Evolutionary conservation across 2,888 invertebrate species (phyloP).

Genomic region (Xanthia togata): DNA sequence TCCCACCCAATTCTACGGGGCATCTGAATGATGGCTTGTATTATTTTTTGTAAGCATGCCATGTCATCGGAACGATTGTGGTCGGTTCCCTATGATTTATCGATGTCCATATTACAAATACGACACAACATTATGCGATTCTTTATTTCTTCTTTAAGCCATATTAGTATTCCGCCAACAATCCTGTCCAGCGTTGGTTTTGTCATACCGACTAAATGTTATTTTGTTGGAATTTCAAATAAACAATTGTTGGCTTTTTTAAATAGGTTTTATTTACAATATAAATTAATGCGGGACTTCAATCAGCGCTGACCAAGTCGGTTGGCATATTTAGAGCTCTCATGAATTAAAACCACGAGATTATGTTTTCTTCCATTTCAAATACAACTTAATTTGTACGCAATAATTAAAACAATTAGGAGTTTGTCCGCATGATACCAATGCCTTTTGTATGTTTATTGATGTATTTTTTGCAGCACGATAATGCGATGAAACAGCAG

Average conservation of each 20-base stretch:
- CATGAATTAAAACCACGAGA: constrained; percentile 85
- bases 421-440: constrained; percentile 61
- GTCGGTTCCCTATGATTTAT: constrained; percentile 90
- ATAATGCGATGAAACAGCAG: constrained; percentile 14
- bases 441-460: constrained; percentile 63
- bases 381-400: constrained; percentile 87
- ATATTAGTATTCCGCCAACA: constrained; percentile 90
- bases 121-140: constrained; percentile 89
- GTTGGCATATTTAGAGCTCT: constrained; percentile 82
- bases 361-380: constrained; percentile 79
- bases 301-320: constrained; percentile 81
- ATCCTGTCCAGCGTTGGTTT: constrained; percentile 88
- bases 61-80: constrained; percentile 90
- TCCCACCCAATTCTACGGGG: constrained; percentile 88
- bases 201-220: constrained; percentile 90
- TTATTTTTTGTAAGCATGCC: constrained; percentile 89
- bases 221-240: constrained; percentile 90
- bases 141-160: constrained; percentile 90
- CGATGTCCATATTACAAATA: constrained; percentile 90
- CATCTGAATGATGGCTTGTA: constrained; percentile 89
- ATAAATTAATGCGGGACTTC: constrained; percentile 85
- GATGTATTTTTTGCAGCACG: constrained; percentile 48
- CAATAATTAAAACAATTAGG: constrained; percentile 84
- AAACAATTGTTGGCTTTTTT: constrained; percentile 87
- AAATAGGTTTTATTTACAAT: constrained; percentile 80